A percentile compares a stretch with the other conserved stretches of the same genome.
These are phyloP conservation scores for Cottus gobio DNA, from an alignment of 2,113 vertebrate genomes.

Conservation along the genomic window DNA sequence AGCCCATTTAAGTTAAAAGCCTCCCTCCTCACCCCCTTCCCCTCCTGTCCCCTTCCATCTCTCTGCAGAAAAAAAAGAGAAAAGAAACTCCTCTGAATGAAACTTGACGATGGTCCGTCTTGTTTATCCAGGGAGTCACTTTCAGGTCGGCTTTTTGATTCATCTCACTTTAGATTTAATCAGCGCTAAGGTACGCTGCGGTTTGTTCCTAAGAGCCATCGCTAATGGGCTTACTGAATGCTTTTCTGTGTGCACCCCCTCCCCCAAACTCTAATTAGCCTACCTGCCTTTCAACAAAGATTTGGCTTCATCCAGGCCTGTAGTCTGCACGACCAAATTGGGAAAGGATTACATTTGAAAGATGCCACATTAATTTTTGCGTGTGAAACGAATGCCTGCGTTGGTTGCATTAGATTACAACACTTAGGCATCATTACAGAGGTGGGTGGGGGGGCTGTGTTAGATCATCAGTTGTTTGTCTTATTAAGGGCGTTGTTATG, in stretches of 20 bases:
- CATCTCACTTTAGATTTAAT: constrained; percentile 97
- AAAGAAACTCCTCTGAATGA: constrained; percentile 85
- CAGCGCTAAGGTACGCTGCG: constrained; percentile 92
- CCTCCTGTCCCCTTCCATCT: constrained; percentile 68
- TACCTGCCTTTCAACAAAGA: constrained; percentile 89
- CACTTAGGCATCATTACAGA: constrained; percentile 50
- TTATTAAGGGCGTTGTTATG: constrained; percentile 7
- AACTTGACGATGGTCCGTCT: constrained; percentile 96
- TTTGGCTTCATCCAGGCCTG: constrained; percentile 83
- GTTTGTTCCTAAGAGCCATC: constrained; percentile 97
- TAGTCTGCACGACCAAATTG: constrained; percentile 84
- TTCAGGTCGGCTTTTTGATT: constrained; percentile 94
- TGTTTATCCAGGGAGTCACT: constrained; percentile 95
- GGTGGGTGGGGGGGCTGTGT: neutral
- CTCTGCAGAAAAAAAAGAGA: constrained; percentile 47
- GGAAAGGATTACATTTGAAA: constrained; percentile 86
- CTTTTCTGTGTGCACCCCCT: constrained; percentile 88
- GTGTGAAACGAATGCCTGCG: constrained; percentile 66
- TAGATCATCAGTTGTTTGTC: neutral
- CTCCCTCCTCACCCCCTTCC: constrained; percentile 39
- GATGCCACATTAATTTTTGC: constrained; percentile 67
- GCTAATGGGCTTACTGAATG: constrained; percentile 98
- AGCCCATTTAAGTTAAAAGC: constrained; percentile 94
- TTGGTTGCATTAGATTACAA: constrained; percentile 66
- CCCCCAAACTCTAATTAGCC: constrained; percentile 85